phyloP scores from a whole-genome alignment of 2,888 invertebrate species.

The Morpho achilles region DNA sequence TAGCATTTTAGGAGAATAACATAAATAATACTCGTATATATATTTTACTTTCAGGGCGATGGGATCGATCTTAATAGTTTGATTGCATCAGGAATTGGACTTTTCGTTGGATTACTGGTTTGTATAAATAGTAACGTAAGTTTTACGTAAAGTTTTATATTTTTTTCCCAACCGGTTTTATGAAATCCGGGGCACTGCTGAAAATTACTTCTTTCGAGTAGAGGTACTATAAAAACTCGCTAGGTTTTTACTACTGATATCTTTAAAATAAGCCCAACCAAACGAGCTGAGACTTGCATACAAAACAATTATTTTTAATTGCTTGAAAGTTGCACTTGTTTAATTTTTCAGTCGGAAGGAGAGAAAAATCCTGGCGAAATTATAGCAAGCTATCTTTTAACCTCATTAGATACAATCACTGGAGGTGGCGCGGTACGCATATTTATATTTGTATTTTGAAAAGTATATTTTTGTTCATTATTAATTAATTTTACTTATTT shows the following conservation, averaged over 20 bases:
- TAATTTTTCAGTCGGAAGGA: conserved; percentile 57
- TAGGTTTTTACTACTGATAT: no score
- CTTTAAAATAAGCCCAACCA: no score
- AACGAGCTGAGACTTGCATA: no score
- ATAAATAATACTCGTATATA: conserved; percentile 46
- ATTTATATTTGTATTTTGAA: not conserved
- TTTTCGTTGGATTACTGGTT: conserved; percentile 69
- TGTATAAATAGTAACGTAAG: conserved; percentile 25
- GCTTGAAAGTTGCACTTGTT: no score
- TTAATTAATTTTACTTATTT: conserved; percentile 24
- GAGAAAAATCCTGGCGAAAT: conserved; percentile 66
- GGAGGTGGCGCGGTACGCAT: conserved; percentile 70
- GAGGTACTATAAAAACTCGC: no score
- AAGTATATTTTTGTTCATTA: not conserved
- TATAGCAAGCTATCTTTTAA: conserved; percentile 62
- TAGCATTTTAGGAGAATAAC: conserved; percentile 32
- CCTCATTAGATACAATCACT: conserved; percentile 64
- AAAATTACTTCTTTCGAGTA: no score
- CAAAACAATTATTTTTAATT: not conserved
- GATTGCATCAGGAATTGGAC: conserved; percentile 63
- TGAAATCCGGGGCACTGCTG: no score
- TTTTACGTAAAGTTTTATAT: no score
- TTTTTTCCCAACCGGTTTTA: no score
- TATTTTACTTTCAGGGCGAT: conserved; percentile 57
- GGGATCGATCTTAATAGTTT: conserved; percentile 65